Conservation (phyloP, 2,888 invertebrate species). For the Ellobium chinense region DNA sequence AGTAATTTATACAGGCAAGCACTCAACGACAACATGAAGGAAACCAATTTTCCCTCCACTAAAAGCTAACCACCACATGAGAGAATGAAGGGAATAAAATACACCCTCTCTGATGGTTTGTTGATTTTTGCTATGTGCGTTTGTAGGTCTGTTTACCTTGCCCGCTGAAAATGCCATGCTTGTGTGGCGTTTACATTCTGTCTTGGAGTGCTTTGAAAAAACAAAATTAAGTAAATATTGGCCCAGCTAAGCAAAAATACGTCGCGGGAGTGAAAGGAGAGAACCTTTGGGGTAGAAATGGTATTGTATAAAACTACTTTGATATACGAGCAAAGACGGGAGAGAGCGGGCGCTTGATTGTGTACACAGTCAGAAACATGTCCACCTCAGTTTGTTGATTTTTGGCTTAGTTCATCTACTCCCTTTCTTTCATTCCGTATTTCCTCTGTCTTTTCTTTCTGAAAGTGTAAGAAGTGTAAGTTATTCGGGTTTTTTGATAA, state of each 20-base stretch:
- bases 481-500: neutral
- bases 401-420: neutral
- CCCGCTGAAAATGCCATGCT: neutral
- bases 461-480: neutral
- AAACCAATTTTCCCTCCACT: neutral
- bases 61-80: neutral
- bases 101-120: neutral
- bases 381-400: neutral
- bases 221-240: constrained; percentile 18
- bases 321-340: neutral
- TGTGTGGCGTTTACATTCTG: constrained; percentile 23
- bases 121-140: constrained; percentile 6
- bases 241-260: neutral
- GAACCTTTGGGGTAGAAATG: neutral
- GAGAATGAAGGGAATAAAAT: too few species aligned
- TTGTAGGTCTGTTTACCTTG: constrained; percentile 19
- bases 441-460: neutral
- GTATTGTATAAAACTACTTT: constrained; percentile 8
- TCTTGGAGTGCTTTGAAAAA: constrained; percentile 19
- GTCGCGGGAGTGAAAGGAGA: neutral
- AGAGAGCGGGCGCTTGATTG: neutral
- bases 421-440: neutral
- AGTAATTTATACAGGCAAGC: too few species aligned
- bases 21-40: neutral
- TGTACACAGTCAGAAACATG: neutral